Evolutionary conservation across 2,113 vertebrate genomes (phyloP), one percentile per base, ranked within the genome.

Genomic region (Falcunculus frontatus): DNA sequence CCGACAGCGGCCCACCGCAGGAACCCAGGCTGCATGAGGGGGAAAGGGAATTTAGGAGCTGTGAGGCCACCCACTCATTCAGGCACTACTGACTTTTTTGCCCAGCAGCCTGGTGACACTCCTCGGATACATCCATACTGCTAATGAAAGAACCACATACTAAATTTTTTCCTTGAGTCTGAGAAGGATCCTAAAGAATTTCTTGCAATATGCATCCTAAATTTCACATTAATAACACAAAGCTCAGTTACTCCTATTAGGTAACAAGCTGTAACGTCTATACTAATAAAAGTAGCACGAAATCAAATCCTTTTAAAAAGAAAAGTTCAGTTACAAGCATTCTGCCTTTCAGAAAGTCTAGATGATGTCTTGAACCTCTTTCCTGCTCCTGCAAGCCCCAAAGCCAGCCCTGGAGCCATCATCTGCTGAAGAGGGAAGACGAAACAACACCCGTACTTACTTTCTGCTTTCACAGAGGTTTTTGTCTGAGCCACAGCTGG

Each of bases 381-480:
- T 46, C 13, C 46, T 30, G 5, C 25, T 64, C n/a, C 37, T 39
- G 35, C 39, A 91, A 93, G 35, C 29, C 52, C 25, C 32, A 35
- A 37, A 32, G 13, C 21, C 11, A 52, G 30, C 4, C 6, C 49
- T 2, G 1, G 41, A 79, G 39, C 27, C n/a, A 44, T 10, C 37
- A 76, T 65, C 12, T 63, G 30, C 44, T 55, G 27, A 53, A 46
- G 8, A 25, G 5, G 30, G 37, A 92, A 75, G 25, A 12, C 73
- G 49, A 22, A 64, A 47, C 21, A 41, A 52, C 16, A 55, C 16
- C 9, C 4, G 1, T 91, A 98, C 98, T 98, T 95, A 98, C 98
- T 55, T 94, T 88, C 62, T 79, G n/a, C 74, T 92, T 86, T 62
- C 97, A 87, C 55, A 82, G 62, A 83, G 9, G 63, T 91, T 94